These are phyloP conservation scores for Nephotettix cincticeps DNA, from an alignment of 1,140 invertebrate genomes.

Conservation along the genomic window DNA sequence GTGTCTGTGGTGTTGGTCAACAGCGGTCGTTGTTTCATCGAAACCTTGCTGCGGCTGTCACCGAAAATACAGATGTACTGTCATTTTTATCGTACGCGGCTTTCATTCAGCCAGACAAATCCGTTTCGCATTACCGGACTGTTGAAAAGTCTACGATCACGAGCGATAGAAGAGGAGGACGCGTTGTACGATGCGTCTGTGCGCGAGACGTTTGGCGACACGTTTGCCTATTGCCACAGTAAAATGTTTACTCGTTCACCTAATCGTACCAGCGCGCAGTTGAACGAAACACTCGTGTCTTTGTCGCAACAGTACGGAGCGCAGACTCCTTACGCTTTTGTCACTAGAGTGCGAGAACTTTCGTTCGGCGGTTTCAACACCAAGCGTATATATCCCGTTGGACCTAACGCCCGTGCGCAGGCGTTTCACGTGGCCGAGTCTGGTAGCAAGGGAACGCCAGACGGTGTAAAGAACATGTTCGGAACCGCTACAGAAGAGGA, in stretches of 20 bases:
- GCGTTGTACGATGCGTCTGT: too few relatives aligned
- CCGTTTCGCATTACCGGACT: not conserved
- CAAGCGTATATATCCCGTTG: not conserved
- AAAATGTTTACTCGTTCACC: too few relatives aligned
- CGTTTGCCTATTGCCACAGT: too few relatives aligned
- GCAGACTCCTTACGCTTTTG: not conserved
- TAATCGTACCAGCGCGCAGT: not conserved
- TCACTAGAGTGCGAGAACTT: not conserved
- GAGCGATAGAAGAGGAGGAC: not conserved
- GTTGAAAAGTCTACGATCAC: not conserved
- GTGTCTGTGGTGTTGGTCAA: not conserved
- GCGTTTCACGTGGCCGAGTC: not conserved
- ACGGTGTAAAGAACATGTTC: not conserved
- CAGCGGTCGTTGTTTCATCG: not conserved
- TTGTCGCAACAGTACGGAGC: not conserved
- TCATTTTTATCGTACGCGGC: not conserved
- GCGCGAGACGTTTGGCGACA: too few relatives aligned
- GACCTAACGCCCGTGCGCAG: not conserved
- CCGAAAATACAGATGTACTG: not conserved
- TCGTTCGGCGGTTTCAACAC: not conserved
- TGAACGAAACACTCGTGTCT: conserved; percentile 1
- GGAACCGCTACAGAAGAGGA: not conserved
- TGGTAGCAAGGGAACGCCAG: not conserved
- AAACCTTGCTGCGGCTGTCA: not conserved
- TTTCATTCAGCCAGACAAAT: conserved; percentile 8